Evolutionary conservation across 1,140 invertebrate genomes (phyloP).

Genomic region (Drosophila watanabei): DNA sequence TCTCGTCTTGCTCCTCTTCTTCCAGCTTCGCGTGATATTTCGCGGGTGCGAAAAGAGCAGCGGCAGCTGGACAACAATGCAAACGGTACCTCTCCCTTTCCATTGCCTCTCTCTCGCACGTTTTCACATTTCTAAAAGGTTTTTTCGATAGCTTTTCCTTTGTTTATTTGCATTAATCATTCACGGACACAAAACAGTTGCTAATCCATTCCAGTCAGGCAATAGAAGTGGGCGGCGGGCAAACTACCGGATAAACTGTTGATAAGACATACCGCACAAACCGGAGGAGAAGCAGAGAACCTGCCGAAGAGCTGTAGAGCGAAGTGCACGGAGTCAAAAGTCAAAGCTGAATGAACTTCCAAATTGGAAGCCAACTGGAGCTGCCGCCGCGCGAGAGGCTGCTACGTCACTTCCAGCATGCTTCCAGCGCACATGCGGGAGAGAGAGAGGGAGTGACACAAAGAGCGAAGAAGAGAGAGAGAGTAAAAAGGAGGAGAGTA

Average conservation of each 20-base stretch:
- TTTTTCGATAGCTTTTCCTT: constrained; percentile 28
- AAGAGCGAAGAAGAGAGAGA: neutral
- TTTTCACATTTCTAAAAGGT: constrained; percentile 54
- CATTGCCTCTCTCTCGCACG: constrained; percentile 9
- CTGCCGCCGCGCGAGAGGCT: constrained; percentile 57
- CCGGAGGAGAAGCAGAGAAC: constrained; percentile 2
- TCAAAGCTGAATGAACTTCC: constrained; percentile 84
- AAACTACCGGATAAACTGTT: constrained; percentile 23
- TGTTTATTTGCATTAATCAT: constrained; percentile 49
- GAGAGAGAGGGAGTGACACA: constrained; percentile 14
- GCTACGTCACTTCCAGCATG: constrained; percentile 57
- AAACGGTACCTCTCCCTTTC: constrained; percentile 44
- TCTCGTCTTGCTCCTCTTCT: constrained; percentile 15
- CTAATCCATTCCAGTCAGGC: constrained; percentile 2
- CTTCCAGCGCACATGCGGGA: constrained; percentile 53
- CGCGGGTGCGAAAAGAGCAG: constrained; percentile 69
- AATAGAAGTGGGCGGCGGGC: constrained; percentile 11
- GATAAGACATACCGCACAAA: neutral
- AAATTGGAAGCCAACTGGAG: constrained; percentile 69
- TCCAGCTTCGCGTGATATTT: constrained; percentile 31
- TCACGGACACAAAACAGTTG: constrained; percentile 34
- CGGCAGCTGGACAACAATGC: constrained; percentile 69
- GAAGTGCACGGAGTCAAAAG: constrained; percentile 57
- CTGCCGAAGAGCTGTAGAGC: constrained; percentile 11
- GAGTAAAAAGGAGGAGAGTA: neutral